Percentiles rank a stretch among this genome's conserved stretches.
These are phyloP conservation scores for Glaucidium brasilianum DNA, from an alignment of 2,113 vertebrate species.

Conservation along the genomic window DNA sequence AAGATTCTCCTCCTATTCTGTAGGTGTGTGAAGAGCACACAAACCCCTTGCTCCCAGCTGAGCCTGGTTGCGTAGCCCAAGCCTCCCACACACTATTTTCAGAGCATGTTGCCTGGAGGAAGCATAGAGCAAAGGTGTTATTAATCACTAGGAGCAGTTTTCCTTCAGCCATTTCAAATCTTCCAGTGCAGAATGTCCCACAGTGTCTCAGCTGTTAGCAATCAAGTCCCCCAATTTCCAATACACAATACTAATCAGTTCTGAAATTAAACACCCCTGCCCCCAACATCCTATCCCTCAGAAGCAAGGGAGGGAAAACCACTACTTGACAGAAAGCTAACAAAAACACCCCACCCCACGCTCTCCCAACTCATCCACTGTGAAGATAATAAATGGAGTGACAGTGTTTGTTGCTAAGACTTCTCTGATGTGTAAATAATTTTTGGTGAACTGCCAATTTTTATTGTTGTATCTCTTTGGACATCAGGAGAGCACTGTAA, in stretches of 20 bases:
- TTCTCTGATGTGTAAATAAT: background rate
- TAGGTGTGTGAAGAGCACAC: background rate
- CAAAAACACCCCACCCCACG: background rate
- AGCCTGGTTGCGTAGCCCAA: background rate
- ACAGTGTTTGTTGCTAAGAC: background rate
- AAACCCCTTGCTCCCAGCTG: background rate
- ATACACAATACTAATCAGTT: background rate
- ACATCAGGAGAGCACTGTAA: slow-evolving; percentile 52
- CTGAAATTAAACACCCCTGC: background rate
- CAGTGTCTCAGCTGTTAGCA: background rate
- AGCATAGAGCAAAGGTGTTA: background rate
- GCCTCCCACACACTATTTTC: background rate
- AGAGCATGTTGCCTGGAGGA: background rate
- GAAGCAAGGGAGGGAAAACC: background rate
- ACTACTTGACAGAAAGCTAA: background rate
- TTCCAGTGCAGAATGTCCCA: background rate
- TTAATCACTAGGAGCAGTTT: background rate
- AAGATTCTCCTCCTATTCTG: background rate
- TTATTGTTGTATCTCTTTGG: background rate
- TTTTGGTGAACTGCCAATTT: background rate
- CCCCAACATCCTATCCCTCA: background rate
- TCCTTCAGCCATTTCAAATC: background rate
- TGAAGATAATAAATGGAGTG: background rate
- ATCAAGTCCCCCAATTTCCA: background rate
- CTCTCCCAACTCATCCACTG: background rate